Conservation (phyloP, 2,888 invertebrate genomes). For the Sminthurides aquaticus region DNA sequence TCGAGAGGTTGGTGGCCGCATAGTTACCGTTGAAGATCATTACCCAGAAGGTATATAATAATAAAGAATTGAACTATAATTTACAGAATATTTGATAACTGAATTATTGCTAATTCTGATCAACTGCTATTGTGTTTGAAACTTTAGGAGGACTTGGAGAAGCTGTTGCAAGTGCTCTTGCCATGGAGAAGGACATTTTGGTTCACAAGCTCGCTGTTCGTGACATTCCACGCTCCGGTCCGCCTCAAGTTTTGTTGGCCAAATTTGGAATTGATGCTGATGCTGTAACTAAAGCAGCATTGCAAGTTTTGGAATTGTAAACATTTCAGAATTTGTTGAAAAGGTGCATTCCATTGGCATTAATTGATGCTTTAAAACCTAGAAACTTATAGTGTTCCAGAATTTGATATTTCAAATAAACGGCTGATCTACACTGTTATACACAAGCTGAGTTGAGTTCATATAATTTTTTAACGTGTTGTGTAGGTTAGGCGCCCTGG, state of each 20-base stretch:
- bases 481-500: too few relatives aligned
- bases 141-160: conserved; percentile 83
- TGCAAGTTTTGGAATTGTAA: conserved; percentile 15
- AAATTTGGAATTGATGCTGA: conserved; percentile 80
- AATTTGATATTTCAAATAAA: not conserved
- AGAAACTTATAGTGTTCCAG: too few relatives aligned
- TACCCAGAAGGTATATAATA: conserved; percentile 68
- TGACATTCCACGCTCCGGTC: conserved; percentile 85
- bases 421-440: too few relatives aligned
- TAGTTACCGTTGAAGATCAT: conserved; percentile 95
- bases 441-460: too few relatives aligned
- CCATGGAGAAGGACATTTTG: conserved; percentile 60
- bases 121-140: too few relatives aligned
- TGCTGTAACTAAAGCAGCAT: conserved; percentile 63
- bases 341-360: not conserved
- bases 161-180: conserved; percentile 77
- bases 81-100: not conserved
- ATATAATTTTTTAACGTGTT: too few relatives aligned
- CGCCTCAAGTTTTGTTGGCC: conserved; percentile 75
- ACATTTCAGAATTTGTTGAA: conserved; percentile 12
- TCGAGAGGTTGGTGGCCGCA: conserved; percentile 65
- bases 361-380: not conserved
- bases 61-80: conserved; percentile 1
- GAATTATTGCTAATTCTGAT: conserved; percentile 7
- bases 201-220: conserved; percentile 73